phyloP scores from a whole-genome alignment of 1,140 invertebrate species.

The Scaptodrosophila lebanonensis region DNA sequence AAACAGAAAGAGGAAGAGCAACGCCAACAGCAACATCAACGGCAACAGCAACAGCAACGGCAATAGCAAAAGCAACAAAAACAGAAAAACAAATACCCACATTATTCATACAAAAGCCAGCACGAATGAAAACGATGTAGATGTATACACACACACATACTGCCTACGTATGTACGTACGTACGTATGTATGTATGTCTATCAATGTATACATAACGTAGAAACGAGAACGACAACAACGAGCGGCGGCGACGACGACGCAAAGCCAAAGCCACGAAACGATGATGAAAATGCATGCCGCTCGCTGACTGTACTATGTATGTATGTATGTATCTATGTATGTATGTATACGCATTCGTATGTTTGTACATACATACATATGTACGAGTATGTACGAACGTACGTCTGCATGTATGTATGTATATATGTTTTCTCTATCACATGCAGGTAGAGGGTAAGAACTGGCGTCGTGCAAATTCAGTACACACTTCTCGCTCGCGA shows the following conservation, averaged over 20 bases:
- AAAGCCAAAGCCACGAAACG: slow-evolving; percentile 18
- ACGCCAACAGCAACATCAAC: not conserved
- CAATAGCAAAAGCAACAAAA: slow-evolving; percentile 10
- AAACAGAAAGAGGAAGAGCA: too few relatives aligned
- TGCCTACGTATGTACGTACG: not conserved
- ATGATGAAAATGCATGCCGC: slow-evolving; percentile 44
- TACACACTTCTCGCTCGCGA: slow-evolving; percentile 58
- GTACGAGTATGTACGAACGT: not conserved
- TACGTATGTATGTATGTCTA: slow-evolving; percentile 3
- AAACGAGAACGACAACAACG: slow-evolving; percentile 20
- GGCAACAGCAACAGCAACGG: not conserved
- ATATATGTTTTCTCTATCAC: slow-evolving; percentile 16
- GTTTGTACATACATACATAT: slow-evolving; percentile 9
- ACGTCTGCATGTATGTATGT: slow-evolving; percentile 21
- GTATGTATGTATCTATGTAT: slow-evolving; percentile 26
- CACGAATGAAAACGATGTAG: slow-evolving; percentile 6
- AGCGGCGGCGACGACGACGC: not conserved
- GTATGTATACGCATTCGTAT: slow-evolving; percentile 17
- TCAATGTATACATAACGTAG: slow-evolving; percentile 32
- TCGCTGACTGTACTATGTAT: slow-evolving; percentile 42
- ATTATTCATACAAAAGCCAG: not conserved
- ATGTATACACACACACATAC: slow-evolving; percentile 14
- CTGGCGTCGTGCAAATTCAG: slow-evolving; percentile 62
- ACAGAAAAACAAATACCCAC: slow-evolving; percentile 28
- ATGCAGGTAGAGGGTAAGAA: slow-evolving; percentile 33